Evolutionary conservation across 2,113 vertebrate species (phyloP).

Genomic region (Pseudois nayaur): DNA sequence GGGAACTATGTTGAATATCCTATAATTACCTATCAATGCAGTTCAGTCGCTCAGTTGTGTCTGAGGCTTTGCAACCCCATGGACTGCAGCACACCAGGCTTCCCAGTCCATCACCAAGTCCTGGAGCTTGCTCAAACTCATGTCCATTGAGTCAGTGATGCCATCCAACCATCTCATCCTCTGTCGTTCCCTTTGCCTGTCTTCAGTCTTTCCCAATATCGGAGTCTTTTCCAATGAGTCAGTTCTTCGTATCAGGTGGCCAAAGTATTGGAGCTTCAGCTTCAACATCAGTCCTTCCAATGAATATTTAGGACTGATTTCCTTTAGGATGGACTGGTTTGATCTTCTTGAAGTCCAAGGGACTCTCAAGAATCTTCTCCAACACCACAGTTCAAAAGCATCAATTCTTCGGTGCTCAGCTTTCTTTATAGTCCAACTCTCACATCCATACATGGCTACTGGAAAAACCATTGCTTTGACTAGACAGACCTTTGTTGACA

Average conservation of each 20-base stretch:
- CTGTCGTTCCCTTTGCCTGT: background rate
- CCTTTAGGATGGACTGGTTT: background rate
- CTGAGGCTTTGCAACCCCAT: background rate
- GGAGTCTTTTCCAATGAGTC: background rate
- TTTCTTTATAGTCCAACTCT: background rate
- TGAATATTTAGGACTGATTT: background rate
- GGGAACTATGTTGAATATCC: background rate
- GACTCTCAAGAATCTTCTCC: background rate
- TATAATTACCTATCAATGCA: background rate
- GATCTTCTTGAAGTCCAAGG: background rate
- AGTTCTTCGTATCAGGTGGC: background rate
- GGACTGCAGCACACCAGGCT: background rate
- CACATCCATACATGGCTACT: background rate
- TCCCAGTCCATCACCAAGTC: background rate
- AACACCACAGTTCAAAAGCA: background rate
- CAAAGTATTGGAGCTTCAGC: background rate
- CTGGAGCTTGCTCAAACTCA: background rate
- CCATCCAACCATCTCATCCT: background rate
- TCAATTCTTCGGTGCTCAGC: background rate
- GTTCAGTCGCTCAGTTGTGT: accelerated
- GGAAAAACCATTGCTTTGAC: background rate
- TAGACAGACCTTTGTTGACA: background rate
- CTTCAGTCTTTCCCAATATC: background rate
- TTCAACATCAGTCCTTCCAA: background rate
- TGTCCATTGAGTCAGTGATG: background rate